Evolutionary conservation across 2,113 vertebrate species (phyloP).

Genomic region (Callorhinus ursinus): DNA sequence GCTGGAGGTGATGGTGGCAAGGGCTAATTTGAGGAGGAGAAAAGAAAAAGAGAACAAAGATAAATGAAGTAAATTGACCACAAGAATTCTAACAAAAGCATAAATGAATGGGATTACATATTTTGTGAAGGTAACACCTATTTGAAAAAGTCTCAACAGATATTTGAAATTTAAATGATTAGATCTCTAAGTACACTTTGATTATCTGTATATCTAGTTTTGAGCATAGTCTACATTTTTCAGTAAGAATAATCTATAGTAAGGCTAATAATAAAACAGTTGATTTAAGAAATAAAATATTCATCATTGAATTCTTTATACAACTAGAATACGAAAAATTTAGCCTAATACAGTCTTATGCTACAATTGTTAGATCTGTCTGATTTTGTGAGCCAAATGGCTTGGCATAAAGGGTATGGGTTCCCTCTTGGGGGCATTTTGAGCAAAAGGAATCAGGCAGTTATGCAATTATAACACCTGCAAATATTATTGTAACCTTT

Average conservation of each 20-base stretch:
- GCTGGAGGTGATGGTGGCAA: neutral
- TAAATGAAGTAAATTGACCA: neutral
- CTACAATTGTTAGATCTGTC: neutral
- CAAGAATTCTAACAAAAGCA: neutral
- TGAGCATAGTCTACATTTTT: neutral
- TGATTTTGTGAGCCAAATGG: slow-evolving; percentile 36
- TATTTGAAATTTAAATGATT: neutral
- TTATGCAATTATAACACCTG: slow-evolving; percentile 5
- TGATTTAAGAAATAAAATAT: neutral
- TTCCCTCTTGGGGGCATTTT: neutral
- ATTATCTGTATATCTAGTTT: neutral
- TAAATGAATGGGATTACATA: neutral
- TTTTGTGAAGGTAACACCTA: neutral
- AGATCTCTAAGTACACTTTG: neutral
- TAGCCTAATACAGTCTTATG: neutral
- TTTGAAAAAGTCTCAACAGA: neutral
- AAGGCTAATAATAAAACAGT: neutral
- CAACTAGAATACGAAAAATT: neutral
- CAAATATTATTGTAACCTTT: slow-evolving; percentile 57
- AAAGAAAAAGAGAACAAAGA: neutral
- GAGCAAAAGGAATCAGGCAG: slow-evolving; percentile 34
- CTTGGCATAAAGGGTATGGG: neutral
- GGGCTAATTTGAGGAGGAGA: fast-evolving
- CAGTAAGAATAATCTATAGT: neutral
- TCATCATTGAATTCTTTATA: neutral